Evolutionary conservation across 2,888 invertebrate genomes (phyloP).

Genomic region (Drosophila greeni): DNA sequence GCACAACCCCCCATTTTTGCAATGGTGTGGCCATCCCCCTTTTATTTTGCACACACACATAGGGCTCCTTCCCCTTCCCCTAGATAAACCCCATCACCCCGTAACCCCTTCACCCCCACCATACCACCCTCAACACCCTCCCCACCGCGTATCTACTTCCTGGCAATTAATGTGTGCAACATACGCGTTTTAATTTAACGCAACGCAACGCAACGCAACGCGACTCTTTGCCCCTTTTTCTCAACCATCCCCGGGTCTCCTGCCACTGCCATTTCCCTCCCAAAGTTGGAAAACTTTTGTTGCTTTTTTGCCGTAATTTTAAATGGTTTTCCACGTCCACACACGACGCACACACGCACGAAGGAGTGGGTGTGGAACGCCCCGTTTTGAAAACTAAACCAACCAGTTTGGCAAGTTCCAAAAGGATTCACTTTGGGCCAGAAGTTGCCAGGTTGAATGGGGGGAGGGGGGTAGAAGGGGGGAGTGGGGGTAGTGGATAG

Average conservation of each 20-base stretch:
- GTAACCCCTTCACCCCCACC: not conserved
- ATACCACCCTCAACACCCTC: not conserved
- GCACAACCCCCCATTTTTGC: slow-evolving; percentile 25
- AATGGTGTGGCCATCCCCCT: not conserved
- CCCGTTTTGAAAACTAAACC: slow-evolving; percentile 56
- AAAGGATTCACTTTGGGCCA: slow-evolving; percentile 46
- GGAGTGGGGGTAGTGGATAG: not conserved
- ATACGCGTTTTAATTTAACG: slow-evolving; percentile 68
- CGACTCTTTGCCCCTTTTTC: slow-evolving; percentile 22
- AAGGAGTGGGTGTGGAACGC: slow-evolving; percentile 17
- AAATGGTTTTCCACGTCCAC: slow-evolving; percentile 58
- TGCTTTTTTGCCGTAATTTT: slow-evolving; percentile 66
- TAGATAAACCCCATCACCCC: too few relatives aligned
- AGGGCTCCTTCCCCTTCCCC: not conserved
- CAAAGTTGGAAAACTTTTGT: slow-evolving; percentile 54
- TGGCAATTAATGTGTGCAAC: slow-evolving; percentile 75
- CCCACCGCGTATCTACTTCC: slow-evolving; percentile 57
- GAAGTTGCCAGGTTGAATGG: slow-evolving; percentile 7
- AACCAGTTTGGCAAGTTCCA: slow-evolving; percentile 71
- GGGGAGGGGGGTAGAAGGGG: not conserved
- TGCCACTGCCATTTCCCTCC: slow-evolving; percentile 12
- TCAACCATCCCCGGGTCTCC: not conserved
- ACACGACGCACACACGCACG: slow-evolving; percentile 14
- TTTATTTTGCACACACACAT: not conserved
- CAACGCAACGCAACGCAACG: slow-evolving; percentile 49